Percentiles rank a stretch among this genome's conserved stretches.
phyloP scores from a whole-genome alignment of 2,888 invertebrate species.

The Branchellion lobata region DNA sequence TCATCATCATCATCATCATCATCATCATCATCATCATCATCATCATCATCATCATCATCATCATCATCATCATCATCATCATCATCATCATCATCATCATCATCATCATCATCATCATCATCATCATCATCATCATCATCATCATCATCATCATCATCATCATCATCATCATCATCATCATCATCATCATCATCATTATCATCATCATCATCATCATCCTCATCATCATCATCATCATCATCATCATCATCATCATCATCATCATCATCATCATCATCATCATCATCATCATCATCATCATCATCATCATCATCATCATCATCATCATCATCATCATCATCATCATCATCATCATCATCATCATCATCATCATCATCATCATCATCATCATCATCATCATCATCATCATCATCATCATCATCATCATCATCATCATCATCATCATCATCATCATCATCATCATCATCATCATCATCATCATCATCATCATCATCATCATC shows the following conservation, averaged over 20 bases:
- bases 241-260: constrained; percentile 37
- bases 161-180: constrained; percentile 10
- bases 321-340: constrained; percentile 50
- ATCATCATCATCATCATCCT: no score
- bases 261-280: constrained; percentile 43
- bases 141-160: constrained; percentile 14
- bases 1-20: neutral
- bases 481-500: no score
- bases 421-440: constrained; percentile 50
- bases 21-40: constrained; percentile 13
- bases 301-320: constrained; percentile 51
- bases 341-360: constrained; percentile 51
- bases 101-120: no score
- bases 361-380: constrained; percentile 49
- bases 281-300: constrained; percentile 49
- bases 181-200: constrained; percentile 15
- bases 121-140: no score
- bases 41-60: constrained; percentile 14
- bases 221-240: constrained; percentile 32
- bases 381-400: constrained; percentile 50
- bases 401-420: constrained; percentile 50
- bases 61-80: constrained; percentile 20
- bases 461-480: no score
- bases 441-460: no score
- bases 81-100: no score